Conservation (phyloP, 1,140 invertebrate genomes). For the Melipona quadrifasciata region DNA sequence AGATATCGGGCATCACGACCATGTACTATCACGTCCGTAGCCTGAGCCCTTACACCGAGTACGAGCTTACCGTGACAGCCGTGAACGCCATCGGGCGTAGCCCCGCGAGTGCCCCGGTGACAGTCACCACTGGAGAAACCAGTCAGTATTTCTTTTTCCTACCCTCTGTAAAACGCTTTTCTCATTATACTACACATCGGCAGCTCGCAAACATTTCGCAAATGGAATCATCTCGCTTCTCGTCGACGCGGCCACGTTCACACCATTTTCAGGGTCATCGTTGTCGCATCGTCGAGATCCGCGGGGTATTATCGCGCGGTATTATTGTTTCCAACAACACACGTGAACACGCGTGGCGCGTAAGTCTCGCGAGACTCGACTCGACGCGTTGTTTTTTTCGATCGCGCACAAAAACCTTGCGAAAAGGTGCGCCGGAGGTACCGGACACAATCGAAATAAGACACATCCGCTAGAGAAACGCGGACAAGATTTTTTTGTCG, state of each 20-base stretch:
- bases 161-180: background rate
- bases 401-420: background rate
- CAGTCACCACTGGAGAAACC: constrained; percentile 97
- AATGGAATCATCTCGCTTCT: background rate
- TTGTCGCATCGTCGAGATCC: background rate
- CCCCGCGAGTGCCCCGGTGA: constrained; percentile 90
- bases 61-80: constrained; percentile 97
- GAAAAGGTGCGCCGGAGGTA: background rate
- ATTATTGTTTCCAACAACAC: background rate
- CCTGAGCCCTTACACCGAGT: constrained; percentile 96
- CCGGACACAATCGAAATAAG: too few relatives aligned
- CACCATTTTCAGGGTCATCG: too few relatives aligned
- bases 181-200: background rate
- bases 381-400: background rate
- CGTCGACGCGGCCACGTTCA: background rate
- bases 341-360: too few relatives aligned
- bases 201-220: background rate
- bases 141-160: constrained; percentile 85
- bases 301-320: background rate
- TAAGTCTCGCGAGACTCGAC: too few relatives aligned
- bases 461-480: background rate
- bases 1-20: constrained; percentile 95
- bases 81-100: constrained; percentile 96
- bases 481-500: background rate
- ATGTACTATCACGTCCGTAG: constrained; percentile 95